phyloP scores from a whole-genome alignment of 2,888 invertebrate species.

The Drosophila lacicola region DNA sequence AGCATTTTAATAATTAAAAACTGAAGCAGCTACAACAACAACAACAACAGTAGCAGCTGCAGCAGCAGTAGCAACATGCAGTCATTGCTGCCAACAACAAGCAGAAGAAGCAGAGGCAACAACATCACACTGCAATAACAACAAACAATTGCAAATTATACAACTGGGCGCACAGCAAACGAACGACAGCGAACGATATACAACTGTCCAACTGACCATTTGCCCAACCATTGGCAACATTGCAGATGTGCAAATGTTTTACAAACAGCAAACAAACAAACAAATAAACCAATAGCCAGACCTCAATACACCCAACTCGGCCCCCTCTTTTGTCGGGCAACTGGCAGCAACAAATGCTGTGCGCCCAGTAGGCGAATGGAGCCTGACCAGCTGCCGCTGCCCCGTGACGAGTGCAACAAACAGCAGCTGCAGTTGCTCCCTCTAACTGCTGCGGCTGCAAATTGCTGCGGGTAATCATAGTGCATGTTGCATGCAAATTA shows the following conservation, averaged over 20 bases:
- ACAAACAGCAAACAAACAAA: conserved; percentile 45
- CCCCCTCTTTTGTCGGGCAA: neutral
- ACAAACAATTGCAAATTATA: conserved; percentile 77
- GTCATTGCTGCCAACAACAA: neutral
- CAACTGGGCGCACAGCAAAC: conserved; percentile 75
- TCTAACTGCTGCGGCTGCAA: conserved; percentile 57
- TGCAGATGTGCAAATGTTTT: conserved; percentile 71
- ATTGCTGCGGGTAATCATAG: conserved; percentile 79
- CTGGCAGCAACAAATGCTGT: conserved; percentile 44
- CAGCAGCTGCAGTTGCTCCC: conserved; percentile 40
- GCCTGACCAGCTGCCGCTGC: conserved; percentile 65
- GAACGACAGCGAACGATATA: conserved; percentile 4
- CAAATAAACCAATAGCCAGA: conserved; percentile 41
- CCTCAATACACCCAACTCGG: conserved; percentile 4
- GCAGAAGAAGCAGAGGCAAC: conserved; percentile 22
- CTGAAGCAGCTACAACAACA: conserved; percentile 39
- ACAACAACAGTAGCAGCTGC: conserved; percentile 11
- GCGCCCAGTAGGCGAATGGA: conserved; percentile 63
- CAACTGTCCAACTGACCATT: conserved; percentile 20
- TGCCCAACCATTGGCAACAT: conserved; percentile 35
- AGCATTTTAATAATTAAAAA: conserved; percentile 60
- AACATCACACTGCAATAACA: conserved; percentile 54
- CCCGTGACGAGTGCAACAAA: conserved; percentile 22
- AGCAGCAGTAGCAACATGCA: conserved; percentile 65
- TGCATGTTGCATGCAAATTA: conserved; percentile 80